Evolutionary conservation across 2,888 invertebrate genomes (phyloP).

Genomic region (Thymelicus lineola): DNA sequence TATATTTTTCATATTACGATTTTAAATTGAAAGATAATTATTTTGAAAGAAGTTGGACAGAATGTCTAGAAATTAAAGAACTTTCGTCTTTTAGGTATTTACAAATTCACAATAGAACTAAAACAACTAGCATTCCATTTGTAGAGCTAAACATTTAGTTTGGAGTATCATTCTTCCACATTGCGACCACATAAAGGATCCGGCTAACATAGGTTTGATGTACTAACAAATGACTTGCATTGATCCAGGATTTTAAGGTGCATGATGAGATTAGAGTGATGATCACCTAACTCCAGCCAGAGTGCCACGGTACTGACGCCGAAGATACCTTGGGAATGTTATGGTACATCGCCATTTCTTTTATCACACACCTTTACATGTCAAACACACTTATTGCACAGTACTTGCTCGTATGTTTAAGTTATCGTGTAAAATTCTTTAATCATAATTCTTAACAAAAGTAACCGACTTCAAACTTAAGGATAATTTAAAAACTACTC

Average conservation of each 20-base stretch:
- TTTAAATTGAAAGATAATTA: no score
- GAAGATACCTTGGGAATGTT: constrained; percentile 80
- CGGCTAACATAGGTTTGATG: constrained; percentile 51
- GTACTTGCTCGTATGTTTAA: neutral
- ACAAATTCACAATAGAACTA: neutral
- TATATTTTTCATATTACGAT: no score
- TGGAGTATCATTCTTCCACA: constrained; percentile 31
- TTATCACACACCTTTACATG: constrained; percentile 24
- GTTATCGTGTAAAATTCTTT: neutral
- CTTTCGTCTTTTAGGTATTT: no score
- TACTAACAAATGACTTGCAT: constrained; percentile 77
- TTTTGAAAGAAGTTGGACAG: no score
- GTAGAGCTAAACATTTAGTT: constrained; percentile 22
- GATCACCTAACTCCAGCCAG: constrained; percentile 61
- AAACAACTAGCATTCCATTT: constrained; percentile 18
- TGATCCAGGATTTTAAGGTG: constrained; percentile 80
- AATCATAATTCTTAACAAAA: no score
- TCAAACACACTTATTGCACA: neutral
- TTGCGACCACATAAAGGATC: constrained; percentile 36
- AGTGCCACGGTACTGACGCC: constrained; percentile 57
- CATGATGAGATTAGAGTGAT: constrained; percentile 75
- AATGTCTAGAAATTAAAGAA: no score
- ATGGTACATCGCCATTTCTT: constrained; percentile 73
- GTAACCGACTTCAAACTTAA: no score
- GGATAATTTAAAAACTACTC: no score